A percentile compares a stretch with the other conserved stretches of the same genome.
phyloP scores from a whole-genome alignment of 2,888 invertebrate species.

The Invenusta paracnida region DNA sequence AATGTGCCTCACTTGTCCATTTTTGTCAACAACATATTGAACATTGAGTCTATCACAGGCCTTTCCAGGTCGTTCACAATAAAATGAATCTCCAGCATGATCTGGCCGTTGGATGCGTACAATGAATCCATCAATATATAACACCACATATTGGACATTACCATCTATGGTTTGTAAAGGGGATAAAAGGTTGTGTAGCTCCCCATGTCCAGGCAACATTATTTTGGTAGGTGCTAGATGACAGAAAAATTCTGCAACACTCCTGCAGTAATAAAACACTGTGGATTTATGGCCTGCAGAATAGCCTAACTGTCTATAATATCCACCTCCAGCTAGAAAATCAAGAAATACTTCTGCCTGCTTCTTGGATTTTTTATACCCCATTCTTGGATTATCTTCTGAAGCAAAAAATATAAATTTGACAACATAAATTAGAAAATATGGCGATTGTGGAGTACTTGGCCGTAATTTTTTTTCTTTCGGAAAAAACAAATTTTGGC shows the following conservation, averaged over 20 bases:
- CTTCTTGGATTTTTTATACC: not conserved
- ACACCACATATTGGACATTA: not conserved
- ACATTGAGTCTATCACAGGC: too few relatives aligned
- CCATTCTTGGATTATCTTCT: not conserved
- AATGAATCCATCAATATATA: not conserved
- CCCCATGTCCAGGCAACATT: not conserved
- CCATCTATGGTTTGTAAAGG: not conserved
- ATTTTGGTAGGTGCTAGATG: not conserved
- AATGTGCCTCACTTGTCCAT: not conserved
- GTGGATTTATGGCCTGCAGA: not conserved
- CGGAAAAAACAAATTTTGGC: too few relatives aligned
- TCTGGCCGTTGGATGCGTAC: too few relatives aligned
- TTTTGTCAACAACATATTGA: not conserved
- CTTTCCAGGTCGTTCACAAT: too few relatives aligned
- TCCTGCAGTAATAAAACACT: not conserved
- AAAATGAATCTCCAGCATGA: too few relatives aligned
- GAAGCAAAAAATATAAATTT: not conserved
- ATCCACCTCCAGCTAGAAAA: not conserved
- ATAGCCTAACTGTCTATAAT: not conserved
- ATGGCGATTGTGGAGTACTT: too few relatives aligned
- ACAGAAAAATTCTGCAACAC: not conserved
- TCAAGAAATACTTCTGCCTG: not conserved
- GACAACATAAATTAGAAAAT: too few relatives aligned
- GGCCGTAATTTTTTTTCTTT: too few relatives aligned
- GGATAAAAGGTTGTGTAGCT: not conserved